Evolutionary conservation across 2,888 invertebrate species (phyloP).

Genomic region (Zonitis immaculata): DNA sequence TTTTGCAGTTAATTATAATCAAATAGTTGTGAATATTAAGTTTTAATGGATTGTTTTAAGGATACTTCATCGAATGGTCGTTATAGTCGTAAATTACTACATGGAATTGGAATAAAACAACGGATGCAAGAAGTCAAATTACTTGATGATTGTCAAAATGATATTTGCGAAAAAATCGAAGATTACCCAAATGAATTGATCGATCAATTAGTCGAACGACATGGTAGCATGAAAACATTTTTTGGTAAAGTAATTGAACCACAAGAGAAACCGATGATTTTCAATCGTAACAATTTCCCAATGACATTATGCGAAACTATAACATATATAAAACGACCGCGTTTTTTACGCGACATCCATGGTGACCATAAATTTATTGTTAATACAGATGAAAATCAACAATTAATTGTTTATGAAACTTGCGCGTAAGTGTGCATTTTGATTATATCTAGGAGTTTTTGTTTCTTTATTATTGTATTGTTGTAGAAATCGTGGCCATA

Average conservation of each 20-base stretch:
- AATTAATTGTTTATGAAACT: background rate
- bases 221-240: background rate
- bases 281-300: too few relatives aligned
- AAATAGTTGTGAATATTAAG: background rate
- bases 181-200: background rate
- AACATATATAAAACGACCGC: background rate
- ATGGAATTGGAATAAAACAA: too few relatives aligned
- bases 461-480: background rate
- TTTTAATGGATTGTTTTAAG: background rate
- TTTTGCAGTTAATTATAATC: background rate
- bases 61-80: background rate
- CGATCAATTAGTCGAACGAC: background rate
- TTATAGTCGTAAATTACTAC: too few relatives aligned
- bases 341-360: background rate
- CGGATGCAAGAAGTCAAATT: too few relatives aligned
- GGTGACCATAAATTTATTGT: background rate
- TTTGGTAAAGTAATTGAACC: background rate
- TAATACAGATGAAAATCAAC: background rate
- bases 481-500: background rate
- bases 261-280: background rate
- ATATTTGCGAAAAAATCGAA: background rate
- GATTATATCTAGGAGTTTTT: background rate
- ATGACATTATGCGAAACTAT: background rate
- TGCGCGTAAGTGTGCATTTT: background rate
- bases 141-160: background rate